phyloP scores from a whole-genome alignment of 2,888 invertebrate species.

The Allophyes oxyacanthae region DNA sequence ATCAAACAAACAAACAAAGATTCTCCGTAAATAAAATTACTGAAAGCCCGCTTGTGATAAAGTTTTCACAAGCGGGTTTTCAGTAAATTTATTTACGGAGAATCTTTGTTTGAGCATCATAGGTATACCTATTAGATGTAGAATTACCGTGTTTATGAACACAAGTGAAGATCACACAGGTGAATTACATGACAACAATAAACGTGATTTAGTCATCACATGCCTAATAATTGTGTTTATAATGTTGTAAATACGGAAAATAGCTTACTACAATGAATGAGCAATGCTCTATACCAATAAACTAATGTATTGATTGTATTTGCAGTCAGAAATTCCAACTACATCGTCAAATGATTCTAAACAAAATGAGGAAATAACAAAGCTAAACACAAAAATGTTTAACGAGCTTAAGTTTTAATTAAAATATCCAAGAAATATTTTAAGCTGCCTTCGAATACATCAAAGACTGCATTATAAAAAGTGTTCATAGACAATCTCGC shows the following conservation, averaged over 20 bases:
- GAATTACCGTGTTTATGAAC: not conserved
- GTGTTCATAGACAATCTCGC: not conserved
- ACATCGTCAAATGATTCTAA: constrained; percentile 22
- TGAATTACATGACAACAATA: constrained; percentile 18
- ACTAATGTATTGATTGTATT: constrained; percentile 7
- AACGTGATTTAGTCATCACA: constrained; percentile 25
- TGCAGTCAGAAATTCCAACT: constrained; percentile 9
- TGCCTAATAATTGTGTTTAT: constrained; percentile 36
- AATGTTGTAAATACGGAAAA: constrained; percentile 36
- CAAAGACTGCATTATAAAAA: not conserved
- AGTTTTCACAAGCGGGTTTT: too few relatives aligned
- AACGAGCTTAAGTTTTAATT: too few relatives aligned
- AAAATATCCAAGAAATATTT: too few relatives aligned
- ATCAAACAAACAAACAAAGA: too few relatives aligned
- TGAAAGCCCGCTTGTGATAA: too few relatives aligned
- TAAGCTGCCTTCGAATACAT: not conserved
- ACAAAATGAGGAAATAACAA: constrained; percentile 1
- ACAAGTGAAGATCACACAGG: not conserved
- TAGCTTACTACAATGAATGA: constrained; percentile 23
- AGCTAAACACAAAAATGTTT: not conserved
- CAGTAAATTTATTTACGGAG: too few relatives aligned
- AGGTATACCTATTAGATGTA: too few relatives aligned
- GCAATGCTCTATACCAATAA: constrained; percentile 9
- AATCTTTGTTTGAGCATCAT: too few relatives aligned
- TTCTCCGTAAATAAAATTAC: too few relatives aligned